These are phyloP conservation scores for rabbit (Oryctolagus cuniculus) DNA, from an alignment of 2,113 vertebrate species.

Conservation along the genomic window DNA sequence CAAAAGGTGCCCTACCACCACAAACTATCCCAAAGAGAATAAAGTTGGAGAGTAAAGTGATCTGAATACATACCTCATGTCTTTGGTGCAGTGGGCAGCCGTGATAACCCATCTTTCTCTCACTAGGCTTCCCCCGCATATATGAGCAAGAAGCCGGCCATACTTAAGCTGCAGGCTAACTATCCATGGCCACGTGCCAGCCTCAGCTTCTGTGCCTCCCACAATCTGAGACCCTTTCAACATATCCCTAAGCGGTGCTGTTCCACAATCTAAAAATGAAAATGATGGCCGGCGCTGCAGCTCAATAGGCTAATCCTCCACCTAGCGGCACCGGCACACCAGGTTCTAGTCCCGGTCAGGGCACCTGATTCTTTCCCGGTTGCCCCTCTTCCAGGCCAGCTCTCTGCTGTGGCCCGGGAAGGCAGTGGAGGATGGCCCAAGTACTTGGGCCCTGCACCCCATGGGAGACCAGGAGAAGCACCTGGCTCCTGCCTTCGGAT, in stretches of 20 bases:
- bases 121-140: slow-evolving; percentile 93
- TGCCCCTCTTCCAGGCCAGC: too few species aligned
- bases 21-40: not conserved
- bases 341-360: too few species aligned
- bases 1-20: too few species aligned
- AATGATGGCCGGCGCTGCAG: too few species aligned
- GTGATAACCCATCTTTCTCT: slow-evolving; percentile 88
- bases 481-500: too few species aligned
- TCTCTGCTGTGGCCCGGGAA: too few species aligned
- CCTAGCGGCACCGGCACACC: too few species aligned
- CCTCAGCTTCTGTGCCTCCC: slow-evolving; percentile 68
- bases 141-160: not conserved
- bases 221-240: slow-evolving; percentile 73
- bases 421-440: too few species aligned
- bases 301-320: too few species aligned
- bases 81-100: slow-evolving; percentile 91
- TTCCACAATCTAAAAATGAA: slow-evolving; percentile 84
- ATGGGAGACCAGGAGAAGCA: too few species aligned
- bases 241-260: slow-evolving; percentile 37
- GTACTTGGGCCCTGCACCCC: too few species aligned
- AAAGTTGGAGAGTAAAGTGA: not conserved
- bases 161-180: slow-evolving; percentile 88
- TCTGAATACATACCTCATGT: slow-evolving; percentile 75
- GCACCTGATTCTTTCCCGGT: too few species aligned
- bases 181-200: slow-evolving; percentile 92